Percentiles rank a stretch among this genome's conserved stretches.
These are phyloP conservation scores for Cacoxenus indagator DNA, from an alignment of 2,888 invertebrate species.

Conservation along the genomic window DNA sequence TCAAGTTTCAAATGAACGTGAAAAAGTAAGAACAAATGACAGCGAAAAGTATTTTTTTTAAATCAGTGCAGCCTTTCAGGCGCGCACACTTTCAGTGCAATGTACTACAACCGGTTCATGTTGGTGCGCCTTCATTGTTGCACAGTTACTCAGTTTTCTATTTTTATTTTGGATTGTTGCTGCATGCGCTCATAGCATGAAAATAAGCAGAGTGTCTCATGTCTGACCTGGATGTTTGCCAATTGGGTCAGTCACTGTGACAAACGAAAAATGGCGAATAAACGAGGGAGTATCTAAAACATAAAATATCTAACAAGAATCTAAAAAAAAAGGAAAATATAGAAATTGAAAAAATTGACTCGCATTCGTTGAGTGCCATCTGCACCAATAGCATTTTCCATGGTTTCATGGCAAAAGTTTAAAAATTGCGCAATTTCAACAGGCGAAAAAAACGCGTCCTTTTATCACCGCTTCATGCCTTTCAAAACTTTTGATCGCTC, in stretches of 20 bases:
- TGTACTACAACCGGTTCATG: constrained; percentile 27
- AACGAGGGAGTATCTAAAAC: too few relatives aligned
- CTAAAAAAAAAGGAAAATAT: constrained; percentile 24
- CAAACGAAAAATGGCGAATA: constrained; percentile 19
- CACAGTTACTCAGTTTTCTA: constrained; percentile 22
- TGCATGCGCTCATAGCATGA: constrained; percentile 19
- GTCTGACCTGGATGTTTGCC: constrained; percentile 54
- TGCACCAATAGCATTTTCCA: background rate
- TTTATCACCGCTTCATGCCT: background rate
- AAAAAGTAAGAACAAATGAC: constrained; percentile 10
- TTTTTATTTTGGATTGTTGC: constrained; percentile 22
- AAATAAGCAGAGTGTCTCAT: constrained; percentile 36
- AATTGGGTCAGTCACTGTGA: constrained; percentile 49
- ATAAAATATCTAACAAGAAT: constrained; percentile 17
- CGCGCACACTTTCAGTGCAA: constrained; percentile 12
- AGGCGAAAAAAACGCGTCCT: background rate
- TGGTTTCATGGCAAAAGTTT: background rate
- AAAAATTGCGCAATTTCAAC: too few relatives aligned
- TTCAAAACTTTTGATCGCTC: too few relatives aligned
- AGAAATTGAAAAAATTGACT: constrained; percentile 22
- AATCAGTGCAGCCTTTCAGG: constrained; percentile 19
- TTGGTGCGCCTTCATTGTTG: constrained; percentile 32
- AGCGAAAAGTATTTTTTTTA: constrained; percentile 19
- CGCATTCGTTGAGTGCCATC: background rate
- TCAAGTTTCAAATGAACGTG: background rate